Conservation (phyloP, 2,113 vertebrate genomes). For the Rhineura floridana region DNA sequence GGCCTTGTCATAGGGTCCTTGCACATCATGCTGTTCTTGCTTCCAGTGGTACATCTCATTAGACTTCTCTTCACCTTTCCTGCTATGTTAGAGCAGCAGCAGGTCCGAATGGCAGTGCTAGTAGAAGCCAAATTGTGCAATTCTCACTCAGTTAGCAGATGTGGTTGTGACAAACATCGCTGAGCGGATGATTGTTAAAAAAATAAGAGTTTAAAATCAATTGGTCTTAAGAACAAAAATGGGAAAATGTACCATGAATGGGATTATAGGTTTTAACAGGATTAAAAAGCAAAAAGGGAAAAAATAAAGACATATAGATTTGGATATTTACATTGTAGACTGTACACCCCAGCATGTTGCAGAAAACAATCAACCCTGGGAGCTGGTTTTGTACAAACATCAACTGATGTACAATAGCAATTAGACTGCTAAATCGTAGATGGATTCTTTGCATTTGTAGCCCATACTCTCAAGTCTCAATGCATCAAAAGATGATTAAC, state of each 20-base stretch:
- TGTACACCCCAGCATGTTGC: background rate
- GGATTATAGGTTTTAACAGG: background rate
- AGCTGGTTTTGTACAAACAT: background rate
- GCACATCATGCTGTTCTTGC: background rate
- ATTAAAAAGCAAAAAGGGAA: background rate
- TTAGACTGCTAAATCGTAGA: conserved; percentile 29
- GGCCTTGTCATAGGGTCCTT: background rate
- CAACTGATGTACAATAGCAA: background rate
- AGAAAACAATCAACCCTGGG: background rate
- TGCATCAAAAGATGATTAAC: conserved; percentile 48
- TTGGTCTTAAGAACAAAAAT: conserved; percentile 7
- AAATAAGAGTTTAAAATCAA: background rate
- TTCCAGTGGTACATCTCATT: background rate
- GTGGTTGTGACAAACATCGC: background rate
- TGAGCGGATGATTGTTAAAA: background rate
- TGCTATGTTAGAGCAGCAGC: background rate
- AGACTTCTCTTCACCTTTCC: background rate
- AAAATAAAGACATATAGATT: background rate
- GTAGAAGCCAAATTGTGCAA: background rate
- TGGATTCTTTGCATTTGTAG: conserved; percentile 7
- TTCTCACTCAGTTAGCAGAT: background rate
- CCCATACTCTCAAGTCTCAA: conserved; percentile 29
- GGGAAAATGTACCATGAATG: conserved; percentile 9
- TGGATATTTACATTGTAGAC: background rate
- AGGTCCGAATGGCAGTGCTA: background rate